Evolutionary conservation across 2,797 vertebrate genomes (phyloP).

Genomic region (Enteromius unitaeniatus): DNA sequence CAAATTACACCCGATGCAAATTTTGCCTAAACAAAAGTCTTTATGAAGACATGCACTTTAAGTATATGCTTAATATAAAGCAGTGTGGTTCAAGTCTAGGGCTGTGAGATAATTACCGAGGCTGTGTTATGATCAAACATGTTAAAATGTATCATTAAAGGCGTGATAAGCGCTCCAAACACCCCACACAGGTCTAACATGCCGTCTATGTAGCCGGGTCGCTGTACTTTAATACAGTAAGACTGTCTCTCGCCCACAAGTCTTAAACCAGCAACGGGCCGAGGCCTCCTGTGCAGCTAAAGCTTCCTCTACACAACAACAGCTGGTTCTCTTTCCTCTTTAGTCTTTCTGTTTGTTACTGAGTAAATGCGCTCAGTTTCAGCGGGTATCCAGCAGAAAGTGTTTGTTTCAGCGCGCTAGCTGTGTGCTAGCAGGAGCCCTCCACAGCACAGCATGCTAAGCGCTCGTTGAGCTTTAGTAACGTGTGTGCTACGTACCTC

Average conservation of each 20-base stretch:
- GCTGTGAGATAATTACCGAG: background rate
- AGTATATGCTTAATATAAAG: background rate
- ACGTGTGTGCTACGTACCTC: constrained; percentile 55
- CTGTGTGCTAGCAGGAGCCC: constrained; percentile 1
- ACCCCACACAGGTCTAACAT: background rate
- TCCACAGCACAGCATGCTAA: constrained; percentile 28
- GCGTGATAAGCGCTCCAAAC: background rate
- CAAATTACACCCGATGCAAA: background rate
- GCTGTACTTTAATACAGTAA: background rate
- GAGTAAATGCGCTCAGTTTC: background rate
- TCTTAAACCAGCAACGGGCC: constrained; percentile 21
- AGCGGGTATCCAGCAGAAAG: background rate
- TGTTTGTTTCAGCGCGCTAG: background rate
- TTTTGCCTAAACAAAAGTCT: background rate
- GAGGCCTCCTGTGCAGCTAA: constrained; percentile 33
- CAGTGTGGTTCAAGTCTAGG: too few relatives aligned
- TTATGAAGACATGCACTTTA: background rate
- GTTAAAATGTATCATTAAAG: background rate
- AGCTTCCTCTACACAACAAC: background rate
- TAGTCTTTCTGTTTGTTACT: background rate
- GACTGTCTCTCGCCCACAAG: background rate
- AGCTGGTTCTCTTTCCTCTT: background rate
- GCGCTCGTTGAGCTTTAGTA: constrained; percentile 1
- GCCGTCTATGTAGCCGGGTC: background rate
- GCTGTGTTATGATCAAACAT: background rate